A percentile compares a stretch with the other conserved stretches of the same genome.
Evolutionary conservation across 1,140 invertebrate genomes (phyloP).

Genomic region (Schlechtendalia chinensis): DNA sequence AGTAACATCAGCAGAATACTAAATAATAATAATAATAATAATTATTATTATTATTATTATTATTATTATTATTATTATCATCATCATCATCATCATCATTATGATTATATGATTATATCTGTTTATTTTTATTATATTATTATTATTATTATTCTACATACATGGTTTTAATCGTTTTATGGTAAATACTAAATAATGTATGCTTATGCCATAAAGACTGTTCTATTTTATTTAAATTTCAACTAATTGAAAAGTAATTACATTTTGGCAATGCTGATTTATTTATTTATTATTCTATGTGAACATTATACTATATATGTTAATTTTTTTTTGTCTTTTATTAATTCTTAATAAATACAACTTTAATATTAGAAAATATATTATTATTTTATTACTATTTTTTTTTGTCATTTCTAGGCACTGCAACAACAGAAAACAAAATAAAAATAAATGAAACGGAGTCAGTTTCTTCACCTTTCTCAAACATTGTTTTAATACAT

Average conservation of each 20-base stretch:
- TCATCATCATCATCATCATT: neutral
- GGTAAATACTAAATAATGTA: slow-evolving; percentile 4
- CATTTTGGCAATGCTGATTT: neutral
- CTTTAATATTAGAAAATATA: slow-evolving; percentile 10
- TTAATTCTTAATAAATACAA: slow-evolving; percentile 28
- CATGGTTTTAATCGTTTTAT: neutral
- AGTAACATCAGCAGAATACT: no score
- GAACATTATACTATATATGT: neutral
- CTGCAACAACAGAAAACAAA: slow-evolving; percentile 38
- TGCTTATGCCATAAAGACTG: slow-evolving; percentile 31
- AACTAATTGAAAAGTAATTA: slow-evolving; percentile 5
- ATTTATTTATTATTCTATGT: slow-evolving; percentile 10
- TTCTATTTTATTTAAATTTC: slow-evolving; percentile 10
- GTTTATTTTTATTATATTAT: neutral
- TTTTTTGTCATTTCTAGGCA: slow-evolving; percentile 46
- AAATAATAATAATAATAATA: neutral
- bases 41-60: neutral
- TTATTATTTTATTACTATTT: no score
- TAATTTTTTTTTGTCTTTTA: neutral
- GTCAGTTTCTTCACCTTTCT: neutral
- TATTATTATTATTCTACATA: slow-evolving; percentile 8
- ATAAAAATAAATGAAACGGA: slow-evolving; percentile 40
- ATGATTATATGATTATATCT: no score
- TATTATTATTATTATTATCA: no score
- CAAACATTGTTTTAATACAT: neutral